These are phyloP conservation scores for Patagioenas fasciata DNA, from an alignment of 2,113 vertebrate genomes.

Conservation along the genomic window DNA sequence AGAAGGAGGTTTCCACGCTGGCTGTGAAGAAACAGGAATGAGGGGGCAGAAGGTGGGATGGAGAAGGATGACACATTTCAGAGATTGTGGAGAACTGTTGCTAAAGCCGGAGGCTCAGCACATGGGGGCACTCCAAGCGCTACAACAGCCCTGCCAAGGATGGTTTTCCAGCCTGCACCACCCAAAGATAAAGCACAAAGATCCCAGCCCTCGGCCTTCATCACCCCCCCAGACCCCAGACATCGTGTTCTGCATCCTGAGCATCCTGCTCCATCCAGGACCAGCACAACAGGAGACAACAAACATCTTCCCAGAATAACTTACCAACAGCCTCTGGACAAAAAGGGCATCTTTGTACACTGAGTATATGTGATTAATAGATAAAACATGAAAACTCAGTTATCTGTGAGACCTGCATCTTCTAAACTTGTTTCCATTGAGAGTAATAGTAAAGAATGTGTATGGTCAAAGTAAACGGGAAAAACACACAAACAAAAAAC, in stretches of 20 bases:
- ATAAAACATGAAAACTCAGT: not conserved
- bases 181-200: not conserved
- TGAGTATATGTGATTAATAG: not conserved
- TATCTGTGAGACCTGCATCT: not conserved
- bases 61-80: not conserved
- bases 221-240: not conserved
- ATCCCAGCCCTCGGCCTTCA: not conserved
- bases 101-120: not conserved
- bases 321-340: not conserved
- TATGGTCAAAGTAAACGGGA: fast-evolving
- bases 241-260: not conserved
- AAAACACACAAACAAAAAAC: not conserved
- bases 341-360: not conserved
- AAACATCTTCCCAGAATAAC: fast-evolving
- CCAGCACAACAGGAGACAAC: not conserved
- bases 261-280: not conserved
- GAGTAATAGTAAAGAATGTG: not conserved
- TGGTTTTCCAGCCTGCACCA: not conserved
- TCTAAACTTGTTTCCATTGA: not conserved
- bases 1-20: not conserved
- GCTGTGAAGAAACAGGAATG: not conserved
- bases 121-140: slow-evolving; percentile 20
- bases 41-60: not conserved
- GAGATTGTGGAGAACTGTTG: not conserved
- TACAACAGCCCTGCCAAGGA: not conserved